phyloP scores from a whole-genome alignment of 2,888 invertebrate genomes.

The Drosophila eohydei region DNA sequence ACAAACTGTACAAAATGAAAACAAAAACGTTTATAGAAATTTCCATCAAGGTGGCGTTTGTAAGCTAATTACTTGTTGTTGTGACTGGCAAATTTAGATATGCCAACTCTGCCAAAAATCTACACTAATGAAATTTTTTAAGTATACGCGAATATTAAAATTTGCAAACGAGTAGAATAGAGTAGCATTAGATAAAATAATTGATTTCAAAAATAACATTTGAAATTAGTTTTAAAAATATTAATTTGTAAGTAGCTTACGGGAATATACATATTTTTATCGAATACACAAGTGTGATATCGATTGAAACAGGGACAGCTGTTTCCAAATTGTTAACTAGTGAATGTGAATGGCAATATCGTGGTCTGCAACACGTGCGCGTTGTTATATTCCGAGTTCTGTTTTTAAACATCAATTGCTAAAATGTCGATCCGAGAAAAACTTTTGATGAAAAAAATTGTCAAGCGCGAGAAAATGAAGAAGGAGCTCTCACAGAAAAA shows the following conservation, averaged over 20 bases:
- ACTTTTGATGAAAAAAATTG: conserved; percentile 91
- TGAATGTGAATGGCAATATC: conserved; percentile 40
- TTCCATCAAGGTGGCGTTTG: conserved; percentile 62
- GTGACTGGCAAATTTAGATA: conserved; percentile 27
- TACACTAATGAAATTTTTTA: background rate
- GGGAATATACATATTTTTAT: conserved; percentile 3
- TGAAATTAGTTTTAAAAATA: background rate
- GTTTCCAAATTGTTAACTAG: background rate
- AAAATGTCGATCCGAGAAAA: conserved; percentile 86
- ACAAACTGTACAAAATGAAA: conserved; percentile 65
- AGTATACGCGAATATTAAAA: background rate
- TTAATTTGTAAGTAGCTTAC: too few relatives aligned
- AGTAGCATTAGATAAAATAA: background rate
- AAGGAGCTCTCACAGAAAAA: conserved; percentile 88
- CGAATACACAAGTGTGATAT: conserved; percentile 16
- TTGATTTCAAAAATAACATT: background rate
- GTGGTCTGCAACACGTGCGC: conserved; percentile 67
- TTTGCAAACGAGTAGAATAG: too few relatives aligned
- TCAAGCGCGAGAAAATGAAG: conserved; percentile 90
- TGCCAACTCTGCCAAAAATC: conserved; percentile 8
- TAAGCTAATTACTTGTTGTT: conserved; percentile 10
- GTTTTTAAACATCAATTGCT: conserved; percentile 14
- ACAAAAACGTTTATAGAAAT: conserved; percentile 69
- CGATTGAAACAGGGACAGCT: conserved; percentile 33
- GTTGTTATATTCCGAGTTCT: conserved; percentile 39